phyloP scores from a whole-genome alignment of 2,797 vertebrate species.

The Diplodus sargus region DNA sequence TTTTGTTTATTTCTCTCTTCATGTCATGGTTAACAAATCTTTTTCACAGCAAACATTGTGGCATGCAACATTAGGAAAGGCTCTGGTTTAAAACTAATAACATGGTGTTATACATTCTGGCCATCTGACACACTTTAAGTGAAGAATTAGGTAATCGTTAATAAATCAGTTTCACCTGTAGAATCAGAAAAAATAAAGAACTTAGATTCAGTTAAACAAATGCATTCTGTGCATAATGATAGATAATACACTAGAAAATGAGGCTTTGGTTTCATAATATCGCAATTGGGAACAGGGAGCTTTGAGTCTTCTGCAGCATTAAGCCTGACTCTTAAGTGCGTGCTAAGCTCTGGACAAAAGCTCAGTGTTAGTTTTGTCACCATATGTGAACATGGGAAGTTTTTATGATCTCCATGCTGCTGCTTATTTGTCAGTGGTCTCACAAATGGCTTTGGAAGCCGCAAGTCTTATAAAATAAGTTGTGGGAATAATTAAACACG shows the following conservation, averaged over 20 bases:
- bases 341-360: slow-evolving; percentile 31
- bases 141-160: too few species aligned
- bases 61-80: too few species aligned
- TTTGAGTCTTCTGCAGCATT: slow-evolving; percentile 22
- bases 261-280: slow-evolving; percentile 20
- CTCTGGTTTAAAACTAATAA: too few species aligned
- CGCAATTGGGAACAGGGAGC: slow-evolving; percentile 19
- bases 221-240: background rate
- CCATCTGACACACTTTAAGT: too few species aligned
- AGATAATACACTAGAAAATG: slow-evolving; percentile 33
- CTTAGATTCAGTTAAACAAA: background rate
- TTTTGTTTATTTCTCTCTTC: too few species aligned
- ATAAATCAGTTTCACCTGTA: too few species aligned
- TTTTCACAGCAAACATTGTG: too few species aligned
- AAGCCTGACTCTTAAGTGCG: slow-evolving; percentile 31
- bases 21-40: too few species aligned
- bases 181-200: too few species aligned
- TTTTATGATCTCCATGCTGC: slow-evolving; percentile 42
- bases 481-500: slow-evolving; percentile 44
- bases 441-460: slow-evolving; percentile 48
- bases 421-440: slow-evolving; percentile 62
- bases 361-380: slow-evolving; percentile 32
- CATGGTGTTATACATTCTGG: too few species aligned
- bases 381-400: slow-evolving; percentile 14
- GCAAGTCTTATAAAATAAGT: slow-evolving; percentile 43